These are phyloP conservation scores for Hanleya hanleyi DNA, from an alignment of 2,888 invertebrate genomes.

Conservation along the genomic window DNA sequence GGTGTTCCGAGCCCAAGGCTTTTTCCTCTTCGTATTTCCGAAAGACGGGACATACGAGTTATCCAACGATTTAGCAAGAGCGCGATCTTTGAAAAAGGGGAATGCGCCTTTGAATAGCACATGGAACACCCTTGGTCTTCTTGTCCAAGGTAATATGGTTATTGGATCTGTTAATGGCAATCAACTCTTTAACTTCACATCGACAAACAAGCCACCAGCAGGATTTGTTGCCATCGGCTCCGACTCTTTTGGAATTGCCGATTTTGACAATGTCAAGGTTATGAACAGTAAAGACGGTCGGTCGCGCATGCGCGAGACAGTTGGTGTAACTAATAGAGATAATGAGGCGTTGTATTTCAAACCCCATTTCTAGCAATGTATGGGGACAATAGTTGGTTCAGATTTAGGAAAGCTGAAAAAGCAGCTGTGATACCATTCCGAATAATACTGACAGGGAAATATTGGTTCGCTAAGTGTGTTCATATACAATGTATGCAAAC, in stretches of 20 bases:
- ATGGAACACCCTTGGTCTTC: neutral
- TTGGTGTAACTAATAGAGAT: no score
- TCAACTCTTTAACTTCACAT: conserved; percentile 42
- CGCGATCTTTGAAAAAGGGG: neutral
- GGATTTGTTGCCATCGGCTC: conserved; percentile 70
- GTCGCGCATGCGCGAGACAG: no score
- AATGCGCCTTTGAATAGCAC: neutral
- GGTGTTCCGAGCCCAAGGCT: conserved; percentile 58
- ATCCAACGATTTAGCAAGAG: conserved; percentile 57
- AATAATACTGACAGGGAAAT: no score
- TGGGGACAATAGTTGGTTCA: no score
- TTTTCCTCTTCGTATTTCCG: conserved; percentile 66
- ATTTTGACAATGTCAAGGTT: conserved; percentile 65
- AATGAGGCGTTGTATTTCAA: no score
- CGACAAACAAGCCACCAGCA: conserved; percentile 40
- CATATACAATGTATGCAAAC: no score
- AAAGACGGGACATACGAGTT: conserved; percentile 40
- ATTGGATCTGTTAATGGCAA: conserved; percentile 53
- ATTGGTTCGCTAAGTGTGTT: no score
- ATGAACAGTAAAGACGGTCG: no score
- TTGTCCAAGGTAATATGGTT: conserved; percentile 22
- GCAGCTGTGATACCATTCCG: no score
- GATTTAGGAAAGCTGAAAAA: no score
- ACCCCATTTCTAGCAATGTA: no score
- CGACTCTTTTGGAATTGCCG: conserved; percentile 63